phyloP scores from a whole-genome alignment of 2,113 vertebrate species.

The Panthera uncia region DNA sequence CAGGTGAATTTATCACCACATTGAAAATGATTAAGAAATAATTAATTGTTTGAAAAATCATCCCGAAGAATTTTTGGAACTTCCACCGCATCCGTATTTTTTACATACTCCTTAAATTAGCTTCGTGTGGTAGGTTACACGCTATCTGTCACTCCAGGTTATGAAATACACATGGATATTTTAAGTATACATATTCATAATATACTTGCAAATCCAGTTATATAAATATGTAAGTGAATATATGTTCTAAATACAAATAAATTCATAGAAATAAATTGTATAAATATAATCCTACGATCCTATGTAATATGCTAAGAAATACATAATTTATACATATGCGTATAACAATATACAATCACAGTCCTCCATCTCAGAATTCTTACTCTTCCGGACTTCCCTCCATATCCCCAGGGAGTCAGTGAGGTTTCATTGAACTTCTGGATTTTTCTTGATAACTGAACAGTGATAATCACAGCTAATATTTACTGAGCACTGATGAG shows the following conservation, averaged over 20 bases:
- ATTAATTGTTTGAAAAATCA: background rate
- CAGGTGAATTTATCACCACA: background rate
- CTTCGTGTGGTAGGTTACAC: background rate
- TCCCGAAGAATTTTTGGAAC: background rate
- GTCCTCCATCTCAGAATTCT: too few species aligned
- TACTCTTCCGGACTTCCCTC: rapidly evolving
- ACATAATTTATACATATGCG: rapidly evolving
- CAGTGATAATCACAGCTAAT: rapidly evolving
- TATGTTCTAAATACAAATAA: background rate
- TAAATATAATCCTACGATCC: background rate
- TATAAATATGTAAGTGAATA: background rate
- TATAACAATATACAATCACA: too few species aligned
- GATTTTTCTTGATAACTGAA: background rate
- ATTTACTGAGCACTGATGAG: too few species aligned
- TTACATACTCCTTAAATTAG: background rate
- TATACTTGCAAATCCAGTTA: background rate
- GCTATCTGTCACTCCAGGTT: background rate
- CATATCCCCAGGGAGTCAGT: rapidly evolving
- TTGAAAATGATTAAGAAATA: background rate
- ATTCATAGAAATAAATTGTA: background rate
- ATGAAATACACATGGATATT: background rate
- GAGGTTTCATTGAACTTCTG: background rate
- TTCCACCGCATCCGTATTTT: background rate
- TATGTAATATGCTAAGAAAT: too few species aligned
- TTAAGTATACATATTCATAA: background rate